Conservation (phyloP, 2,888 invertebrate genomes). For the Ormia ochracea region DNA sequence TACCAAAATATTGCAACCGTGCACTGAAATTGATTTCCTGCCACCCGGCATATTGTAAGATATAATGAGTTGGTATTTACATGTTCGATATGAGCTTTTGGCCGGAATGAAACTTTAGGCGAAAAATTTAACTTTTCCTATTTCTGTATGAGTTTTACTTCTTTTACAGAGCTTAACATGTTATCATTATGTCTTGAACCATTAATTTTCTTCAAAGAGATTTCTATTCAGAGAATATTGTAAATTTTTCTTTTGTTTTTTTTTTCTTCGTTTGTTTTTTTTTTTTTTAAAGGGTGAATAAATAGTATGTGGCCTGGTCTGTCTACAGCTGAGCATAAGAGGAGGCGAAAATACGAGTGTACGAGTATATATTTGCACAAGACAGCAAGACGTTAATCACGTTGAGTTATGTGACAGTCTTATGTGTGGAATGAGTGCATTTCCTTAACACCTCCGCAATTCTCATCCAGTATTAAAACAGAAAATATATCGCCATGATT, state of each 20-base stretch:
- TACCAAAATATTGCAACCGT: too few relatives aligned
- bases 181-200: not conserved
- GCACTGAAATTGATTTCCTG: too few relatives aligned
- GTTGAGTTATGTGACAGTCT: constrained; percentile 77
- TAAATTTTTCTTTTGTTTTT: too few relatives aligned
- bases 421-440: constrained; percentile 66
- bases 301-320: constrained; percentile 17
- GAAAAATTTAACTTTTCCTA: too few relatives aligned
- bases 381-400: constrained; percentile 76
- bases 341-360: not conserved
- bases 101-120: too few relatives aligned
- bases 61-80: too few relatives aligned
- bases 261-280: not conserved
- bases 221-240: constrained; percentile 2
- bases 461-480: not conserved
- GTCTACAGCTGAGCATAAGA: constrained; percentile 12
- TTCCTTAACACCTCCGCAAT: constrained; percentile 29
- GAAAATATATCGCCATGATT: constrained; percentile 51
- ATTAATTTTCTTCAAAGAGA: constrained; percentile 3
- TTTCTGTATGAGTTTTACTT: too few relatives aligned
- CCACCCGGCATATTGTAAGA: too few relatives aligned
- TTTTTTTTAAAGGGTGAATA: not conserved
- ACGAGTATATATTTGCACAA: constrained; percentile 29
- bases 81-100: too few relatives aligned
- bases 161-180: not conserved